These are phyloP conservation scores for Diplodus sargus DNA, from an alignment of 2,797 vertebrate genomes.

Conservation along the genomic window DNA sequence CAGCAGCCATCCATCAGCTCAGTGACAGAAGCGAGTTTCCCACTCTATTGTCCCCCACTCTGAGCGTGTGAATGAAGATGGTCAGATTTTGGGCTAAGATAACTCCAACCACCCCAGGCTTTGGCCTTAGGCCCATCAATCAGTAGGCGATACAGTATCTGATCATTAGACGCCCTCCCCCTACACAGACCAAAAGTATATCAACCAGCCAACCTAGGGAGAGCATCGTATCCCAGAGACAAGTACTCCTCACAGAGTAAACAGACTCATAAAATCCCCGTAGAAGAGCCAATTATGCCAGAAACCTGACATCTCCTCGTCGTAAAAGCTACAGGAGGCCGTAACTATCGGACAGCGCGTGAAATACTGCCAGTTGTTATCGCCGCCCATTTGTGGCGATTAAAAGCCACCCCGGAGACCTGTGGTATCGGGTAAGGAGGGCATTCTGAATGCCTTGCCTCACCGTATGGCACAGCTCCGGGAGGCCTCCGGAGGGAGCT, in stretches of 20 bases:
- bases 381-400: slow-evolving; percentile 85
- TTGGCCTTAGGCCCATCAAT: slow-evolving; percentile 64
- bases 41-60: slow-evolving; percentile 56
- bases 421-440: slow-evolving; percentile 71
- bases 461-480: slow-evolving; percentile 87
- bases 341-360: slow-evolving; percentile 82
- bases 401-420: slow-evolving; percentile 88
- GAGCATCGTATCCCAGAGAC: slow-evolving; percentile 62
- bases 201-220: slow-evolving; percentile 62
- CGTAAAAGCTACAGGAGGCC: slow-evolving; percentile 87
- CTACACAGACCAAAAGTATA: slow-evolving; percentile 51
- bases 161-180: slow-evolving; percentile 64
- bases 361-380: slow-evolving; percentile 91
- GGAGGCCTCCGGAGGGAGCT: slow-evolving; percentile 86
- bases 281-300: slow-evolving; percentile 89
- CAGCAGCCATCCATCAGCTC: slow-evolving; percentile 70
- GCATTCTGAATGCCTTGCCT: slow-evolving; percentile 66
- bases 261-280: slow-evolving; percentile 87
- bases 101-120: slow-evolving; percentile 47
- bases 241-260: slow-evolving; percentile 80
- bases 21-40: slow-evolving; percentile 57
- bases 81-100: slow-evolving; percentile 65
- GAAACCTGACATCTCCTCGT: slow-evolving; percentile 84
- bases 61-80: slow-evolving; percentile 62
- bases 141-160: slow-evolving; percentile 58